Evolutionary conservation across 2,888 invertebrate genomes (phyloP), one percentile per base, ranked within the genome.

Genomic region (Caenorhabditis imperialis): DNA sequence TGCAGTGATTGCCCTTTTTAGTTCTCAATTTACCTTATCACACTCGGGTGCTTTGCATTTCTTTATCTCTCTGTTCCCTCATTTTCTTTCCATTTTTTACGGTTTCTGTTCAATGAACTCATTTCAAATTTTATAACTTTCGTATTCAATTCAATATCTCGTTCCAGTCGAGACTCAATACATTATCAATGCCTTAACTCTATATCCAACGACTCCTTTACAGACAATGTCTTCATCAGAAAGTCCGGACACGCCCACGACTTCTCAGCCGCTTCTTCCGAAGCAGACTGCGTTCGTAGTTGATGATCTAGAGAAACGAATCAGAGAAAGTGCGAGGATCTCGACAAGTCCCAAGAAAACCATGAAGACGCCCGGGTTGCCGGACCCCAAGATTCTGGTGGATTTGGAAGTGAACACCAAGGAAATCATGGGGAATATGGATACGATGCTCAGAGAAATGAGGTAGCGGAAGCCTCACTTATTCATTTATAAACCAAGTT

Each of bases 351-450:
- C 73, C 6, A 65, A 54, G 1, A 37, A 38, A 45, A 30, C 42
- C 10, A 25, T 30, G 10, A 27, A 33, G 3, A 35, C 22, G 1
- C 50, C 69, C 3, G 58, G 67, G 1, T 61, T 76, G 4, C 78
- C 80, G 3, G 82, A 80, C 55, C 78, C 80, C 8, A 78, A 74
- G 72, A 75, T 86, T 20, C 69, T 86, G 12, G 55, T 47, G 20
- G 86, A 87, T 16, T 62, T 86, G 33, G 86, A 86, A 55, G 38
- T 51, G 7, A 77, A 85, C 38, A 84, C 86, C 0, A 77, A 78
- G 14, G 77, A 82, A 37, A 85, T 86, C 35, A 81, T 84, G 3
- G 78, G 84, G 5, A 84, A 81, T 61, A 45, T 86, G 40, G 86
- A 86, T 55, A 78, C 78, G 55, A 76, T 83, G 40, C 73, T 86